Evolutionary conservation across 2,888 invertebrate species (phyloP).

Genomic region (Pseudolycoriella hygida): DNA sequence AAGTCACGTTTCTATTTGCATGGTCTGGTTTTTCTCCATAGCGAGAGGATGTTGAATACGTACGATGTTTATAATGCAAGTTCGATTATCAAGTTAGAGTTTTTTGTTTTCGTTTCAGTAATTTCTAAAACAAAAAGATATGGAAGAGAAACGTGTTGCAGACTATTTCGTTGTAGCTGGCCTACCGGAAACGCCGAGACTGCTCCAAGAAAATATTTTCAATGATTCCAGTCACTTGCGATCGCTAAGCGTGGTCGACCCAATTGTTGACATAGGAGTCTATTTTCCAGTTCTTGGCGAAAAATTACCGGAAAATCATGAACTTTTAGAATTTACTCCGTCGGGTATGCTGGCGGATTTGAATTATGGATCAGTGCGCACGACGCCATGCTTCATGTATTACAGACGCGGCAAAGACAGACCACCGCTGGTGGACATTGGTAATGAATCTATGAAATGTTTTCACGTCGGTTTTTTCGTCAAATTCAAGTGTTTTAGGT

Average conservation of each 20-base stretch:
- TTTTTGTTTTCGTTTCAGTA: no score
- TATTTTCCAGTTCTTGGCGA: conserved; percentile 83
- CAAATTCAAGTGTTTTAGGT: conserved; percentile 33
- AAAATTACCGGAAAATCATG: conserved; percentile 60
- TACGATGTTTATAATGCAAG: no score
- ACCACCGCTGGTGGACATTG: conserved; percentile 93
- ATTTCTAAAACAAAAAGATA: no score
- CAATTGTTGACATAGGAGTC: conserved; percentile 89
- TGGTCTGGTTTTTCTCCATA: no score
- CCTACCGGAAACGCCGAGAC: conserved; percentile 62
- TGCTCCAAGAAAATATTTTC: conserved; percentile 49
- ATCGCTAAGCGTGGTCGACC: conserved; percentile 66
- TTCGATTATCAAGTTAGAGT: no score
- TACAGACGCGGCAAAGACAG: conserved; percentile 82
- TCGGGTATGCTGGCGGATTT: conserved; percentile 82
- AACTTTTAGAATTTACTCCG: conserved; percentile 52
- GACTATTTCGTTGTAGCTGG: conserved; percentile 99
- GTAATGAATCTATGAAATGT: conserved; percentile 33
- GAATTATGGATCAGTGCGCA: conserved; percentile 91
- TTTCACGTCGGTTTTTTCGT: neutral
- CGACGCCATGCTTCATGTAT: conserved; percentile 85
- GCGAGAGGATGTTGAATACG: no score
- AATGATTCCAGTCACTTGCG: conserved; percentile 70
- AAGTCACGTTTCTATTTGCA: no score
- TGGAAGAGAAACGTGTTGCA: conserved; percentile 79